Percentiles rank a stretch among this genome's conserved stretches.
Evolutionary conservation across 2,797 vertebrate genomes (phyloP).

Genomic region (Phyllotis vaccarum): DNA sequence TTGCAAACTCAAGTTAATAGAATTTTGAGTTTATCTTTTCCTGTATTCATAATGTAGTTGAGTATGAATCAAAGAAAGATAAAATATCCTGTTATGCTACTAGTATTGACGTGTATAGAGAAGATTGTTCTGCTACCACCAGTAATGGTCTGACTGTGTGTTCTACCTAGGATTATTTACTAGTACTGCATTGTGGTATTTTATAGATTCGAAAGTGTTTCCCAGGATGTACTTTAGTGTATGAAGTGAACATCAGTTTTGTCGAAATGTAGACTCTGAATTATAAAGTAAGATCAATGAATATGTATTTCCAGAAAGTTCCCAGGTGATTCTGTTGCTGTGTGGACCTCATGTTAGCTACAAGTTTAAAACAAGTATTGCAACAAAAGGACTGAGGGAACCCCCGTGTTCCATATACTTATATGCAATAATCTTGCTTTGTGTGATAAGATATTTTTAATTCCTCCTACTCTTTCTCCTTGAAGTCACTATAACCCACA

Average conservation of each 20-base stretch:
- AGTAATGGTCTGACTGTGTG: not conserved
- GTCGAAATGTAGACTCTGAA: slow-evolving; percentile 4
- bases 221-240: not conserved
- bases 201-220: not conserved
- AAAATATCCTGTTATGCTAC: not conserved
- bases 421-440: not conserved
- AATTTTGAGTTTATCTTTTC: not conserved
- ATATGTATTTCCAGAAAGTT: slow-evolving; percentile 1
- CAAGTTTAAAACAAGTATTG: not conserved
- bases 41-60: slow-evolving; percentile 2
- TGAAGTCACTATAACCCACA: not conserved
- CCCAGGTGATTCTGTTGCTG: not conserved
- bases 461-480: not conserved
- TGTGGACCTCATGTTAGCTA: not conserved
- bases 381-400: not conserved
- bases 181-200: not conserved
- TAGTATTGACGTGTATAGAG: not conserved
- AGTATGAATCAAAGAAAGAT: slow-evolving; percentile 27
- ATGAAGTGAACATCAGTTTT: not conserved
- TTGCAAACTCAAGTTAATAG: not conserved
- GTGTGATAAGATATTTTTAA: not conserved
- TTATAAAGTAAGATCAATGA: not conserved
- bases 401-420: not conserved
- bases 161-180: not conserved
- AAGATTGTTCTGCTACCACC: not conserved